Evolutionary conservation across 2,888 invertebrate species (phyloP).

Genomic region (Biston stratarius): DNA sequence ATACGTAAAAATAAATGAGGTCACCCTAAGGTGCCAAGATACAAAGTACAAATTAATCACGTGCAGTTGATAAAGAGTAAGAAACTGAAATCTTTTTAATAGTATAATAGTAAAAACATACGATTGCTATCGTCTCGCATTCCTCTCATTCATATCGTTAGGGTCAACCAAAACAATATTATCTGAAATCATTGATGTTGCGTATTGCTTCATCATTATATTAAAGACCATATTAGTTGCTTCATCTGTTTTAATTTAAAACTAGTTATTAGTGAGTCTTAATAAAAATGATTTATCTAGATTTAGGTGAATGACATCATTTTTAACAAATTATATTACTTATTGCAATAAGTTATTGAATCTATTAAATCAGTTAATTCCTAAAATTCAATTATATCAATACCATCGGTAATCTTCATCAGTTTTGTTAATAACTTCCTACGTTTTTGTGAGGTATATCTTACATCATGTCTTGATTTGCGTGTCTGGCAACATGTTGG

Average conservation of each 20-base stretch:
- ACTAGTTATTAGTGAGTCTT: no score
- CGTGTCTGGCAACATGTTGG: conserved; percentile 47
- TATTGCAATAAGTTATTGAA: neutral
- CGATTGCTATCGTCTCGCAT: conserved; percentile 16
- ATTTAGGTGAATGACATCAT: conserved; percentile 3
- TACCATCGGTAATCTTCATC: conserved; percentile 11
- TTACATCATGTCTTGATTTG: conserved; percentile 59
- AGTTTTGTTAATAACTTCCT: conserved; percentile 55
- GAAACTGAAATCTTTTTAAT: no score
- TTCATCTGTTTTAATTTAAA: neutral
- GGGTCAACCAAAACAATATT: conserved; percentile 25
- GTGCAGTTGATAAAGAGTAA: conserved; percentile 3
- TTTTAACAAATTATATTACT: conserved; percentile 2
- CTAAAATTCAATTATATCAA: conserved; percentile 21
- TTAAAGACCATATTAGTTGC: neutral
- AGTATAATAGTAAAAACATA: neutral
- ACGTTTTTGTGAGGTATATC: conserved; percentile 52
- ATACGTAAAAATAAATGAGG: conserved; percentile 14
- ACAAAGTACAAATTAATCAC: conserved; percentile 18
- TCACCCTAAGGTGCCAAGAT: conserved; percentile 15
- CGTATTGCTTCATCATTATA: conserved; percentile 4
- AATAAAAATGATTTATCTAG: neutral
- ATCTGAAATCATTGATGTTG: conserved; percentile 17
- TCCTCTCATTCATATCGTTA: conserved; percentile 17
- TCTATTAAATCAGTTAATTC: conserved; percentile 2